A percentile compares a stretch with the other conserved stretches of the same genome.
Conservation (phyloP, 2,888 invertebrate genomes). For the Nemotelus pantherinus region DNA sequence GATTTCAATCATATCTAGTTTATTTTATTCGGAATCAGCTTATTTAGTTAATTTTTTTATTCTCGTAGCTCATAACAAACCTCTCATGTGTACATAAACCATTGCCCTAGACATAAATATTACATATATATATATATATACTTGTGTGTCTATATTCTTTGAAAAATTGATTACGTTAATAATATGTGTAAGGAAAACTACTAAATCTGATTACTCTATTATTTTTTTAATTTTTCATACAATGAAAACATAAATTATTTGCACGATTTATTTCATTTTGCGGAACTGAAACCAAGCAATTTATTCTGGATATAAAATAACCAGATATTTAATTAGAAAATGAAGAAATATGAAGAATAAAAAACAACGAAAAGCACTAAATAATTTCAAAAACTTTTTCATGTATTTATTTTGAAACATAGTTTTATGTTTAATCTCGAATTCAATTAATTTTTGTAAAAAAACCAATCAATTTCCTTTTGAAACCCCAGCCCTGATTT, state of each 20-base stretch:
- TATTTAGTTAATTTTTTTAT: slow-evolving; percentile 15
- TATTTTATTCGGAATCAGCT: not conserved
- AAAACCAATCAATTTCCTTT: not conserved
- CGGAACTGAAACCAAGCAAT: not conserved
- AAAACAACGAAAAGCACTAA: no score
- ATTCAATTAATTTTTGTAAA: slow-evolving; percentile 22
- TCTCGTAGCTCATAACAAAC: slow-evolving; percentile 42
- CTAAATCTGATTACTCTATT: not conserved
- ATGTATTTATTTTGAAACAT: no score
- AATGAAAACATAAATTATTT: slow-evolving; percentile 22
- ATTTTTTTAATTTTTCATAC: slow-evolving; percentile 26
- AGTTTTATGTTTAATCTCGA: slow-evolving; percentile 1
- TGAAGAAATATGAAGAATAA: no score
- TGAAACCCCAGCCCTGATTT: not conserved
- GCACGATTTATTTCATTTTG: slow-evolving; percentile 26
- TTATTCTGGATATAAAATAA: no score
- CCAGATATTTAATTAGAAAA: no score
- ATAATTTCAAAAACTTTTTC: no score
- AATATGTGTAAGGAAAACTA: slow-evolving; percentile 8
- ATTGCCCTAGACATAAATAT: slow-evolving; percentile 49
- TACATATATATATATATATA: slow-evolving; percentile 45
- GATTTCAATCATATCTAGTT: slow-evolving; percentile 14
- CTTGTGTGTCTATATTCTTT: slow-evolving; percentile 50
- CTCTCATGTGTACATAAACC: slow-evolving; percentile 50
- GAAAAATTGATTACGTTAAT: slow-evolving; percentile 33